Conservation (phyloP, 2,888 invertebrate genomes). For the Entomobrya proxima region DNA sequence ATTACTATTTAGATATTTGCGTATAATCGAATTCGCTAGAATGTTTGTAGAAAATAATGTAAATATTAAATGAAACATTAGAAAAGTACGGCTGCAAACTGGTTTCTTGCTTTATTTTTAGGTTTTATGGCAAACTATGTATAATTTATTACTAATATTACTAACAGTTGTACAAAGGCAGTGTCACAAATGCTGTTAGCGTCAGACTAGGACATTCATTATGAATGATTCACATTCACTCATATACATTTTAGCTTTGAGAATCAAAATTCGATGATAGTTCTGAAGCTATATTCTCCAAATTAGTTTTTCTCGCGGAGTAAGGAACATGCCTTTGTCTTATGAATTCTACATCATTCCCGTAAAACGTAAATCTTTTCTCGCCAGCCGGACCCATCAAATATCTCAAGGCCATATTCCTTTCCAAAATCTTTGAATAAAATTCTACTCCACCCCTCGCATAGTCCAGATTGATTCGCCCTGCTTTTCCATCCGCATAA, state of each 20-base stretch:
- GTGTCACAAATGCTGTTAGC: too few relatives aligned
- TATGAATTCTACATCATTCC: conserved; percentile 83
- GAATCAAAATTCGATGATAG: background rate
- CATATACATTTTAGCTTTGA: background rate
- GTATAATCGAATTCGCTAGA: background rate
- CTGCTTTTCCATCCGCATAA: conserved; percentile 82
- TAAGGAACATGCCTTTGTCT: conserved; percentile 83
- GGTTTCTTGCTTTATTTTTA: too few relatives aligned
- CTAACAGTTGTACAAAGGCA: too few relatives aligned
- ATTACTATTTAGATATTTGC: background rate
- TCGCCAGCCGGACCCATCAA: conserved; percentile 83
- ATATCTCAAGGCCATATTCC: conserved; percentile 85
- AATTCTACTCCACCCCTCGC: conserved; percentile 86
- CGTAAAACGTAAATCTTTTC: conserved; percentile 82
- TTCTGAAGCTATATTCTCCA: conserved; percentile 80
- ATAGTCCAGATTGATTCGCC: conserved; percentile 82
- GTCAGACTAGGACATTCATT: too few relatives aligned
- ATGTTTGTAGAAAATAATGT: too few relatives aligned
- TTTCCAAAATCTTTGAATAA: conserved; percentile 84
- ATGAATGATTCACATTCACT: too few relatives aligned
- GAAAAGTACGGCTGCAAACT: too few relatives aligned
- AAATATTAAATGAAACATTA: too few relatives aligned
- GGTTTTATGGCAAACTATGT: too few relatives aligned
- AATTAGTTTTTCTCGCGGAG: conserved; percentile 83
- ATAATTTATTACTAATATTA: too few relatives aligned